These are phyloP conservation scores for Chaetodon trifasciatus DNA, from an alignment of 2,797 vertebrate species.

Conservation along the genomic window DNA sequence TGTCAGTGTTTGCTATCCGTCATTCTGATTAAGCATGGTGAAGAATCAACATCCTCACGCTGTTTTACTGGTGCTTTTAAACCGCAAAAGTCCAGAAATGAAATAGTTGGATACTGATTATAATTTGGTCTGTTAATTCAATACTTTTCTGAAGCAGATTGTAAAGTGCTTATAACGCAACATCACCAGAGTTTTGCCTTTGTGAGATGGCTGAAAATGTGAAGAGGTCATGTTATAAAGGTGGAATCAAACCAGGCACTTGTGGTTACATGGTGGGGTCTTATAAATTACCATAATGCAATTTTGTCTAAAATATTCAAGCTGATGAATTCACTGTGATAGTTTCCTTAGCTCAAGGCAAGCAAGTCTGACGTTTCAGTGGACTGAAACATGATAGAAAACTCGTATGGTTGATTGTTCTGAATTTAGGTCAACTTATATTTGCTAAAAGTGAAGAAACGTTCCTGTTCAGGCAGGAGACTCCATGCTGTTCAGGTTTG, in stretches of 20 bases:
- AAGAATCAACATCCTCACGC: background rate
- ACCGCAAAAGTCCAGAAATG: background rate
- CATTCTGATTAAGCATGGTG: background rate
- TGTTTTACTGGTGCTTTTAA: background rate
- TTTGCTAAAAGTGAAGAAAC: background rate
- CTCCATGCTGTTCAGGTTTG: background rate
- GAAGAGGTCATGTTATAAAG: background rate
- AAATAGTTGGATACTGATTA: no score
- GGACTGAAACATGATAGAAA: constrained; percentile 6
- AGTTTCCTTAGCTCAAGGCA: background rate
- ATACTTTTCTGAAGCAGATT: background rate
- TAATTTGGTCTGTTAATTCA: background rate
- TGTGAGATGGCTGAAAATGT: background rate
- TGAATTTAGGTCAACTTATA: background rate
- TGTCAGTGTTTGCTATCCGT: background rate
- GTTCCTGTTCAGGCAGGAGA: background rate
- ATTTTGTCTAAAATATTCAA: background rate
- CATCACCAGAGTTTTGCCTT: background rate
- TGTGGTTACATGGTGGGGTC: constrained; percentile 9
- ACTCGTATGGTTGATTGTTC: background rate
- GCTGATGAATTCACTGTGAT: background rate
- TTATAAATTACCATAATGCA: background rate
- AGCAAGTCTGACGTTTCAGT: background rate
- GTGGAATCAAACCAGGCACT: background rate
- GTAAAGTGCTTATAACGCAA: background rate